Evolutionary conservation across 2,113 vertebrate genomes (phyloP).

Genomic region (Onychostoma macrolepis): DNA sequence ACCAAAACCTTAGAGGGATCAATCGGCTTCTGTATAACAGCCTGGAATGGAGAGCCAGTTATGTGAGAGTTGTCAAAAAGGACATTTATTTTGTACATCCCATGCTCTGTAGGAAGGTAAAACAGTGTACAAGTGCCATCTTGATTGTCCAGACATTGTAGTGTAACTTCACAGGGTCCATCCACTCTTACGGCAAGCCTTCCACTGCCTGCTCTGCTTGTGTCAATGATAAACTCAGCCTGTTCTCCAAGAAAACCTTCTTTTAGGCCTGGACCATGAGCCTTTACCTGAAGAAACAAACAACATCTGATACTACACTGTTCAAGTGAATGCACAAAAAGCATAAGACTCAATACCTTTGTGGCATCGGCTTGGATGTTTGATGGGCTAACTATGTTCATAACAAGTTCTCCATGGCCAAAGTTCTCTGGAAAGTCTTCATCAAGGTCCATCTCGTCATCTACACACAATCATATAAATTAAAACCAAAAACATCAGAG

Average conservation of each 20-base stretch:
- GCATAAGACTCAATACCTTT: not conserved
- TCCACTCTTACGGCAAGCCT: not conserved
- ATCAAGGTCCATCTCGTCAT: not conserved
- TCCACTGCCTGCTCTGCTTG: constrained; percentile 28
- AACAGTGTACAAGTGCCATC: constrained; percentile 69
- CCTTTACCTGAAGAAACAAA: constrained; percentile 28
- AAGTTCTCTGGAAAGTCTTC: constrained; percentile 14
- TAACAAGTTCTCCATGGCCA: not conserved
- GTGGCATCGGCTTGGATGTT: not conserved
- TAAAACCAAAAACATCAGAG: not conserved
- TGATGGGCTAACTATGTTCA: constrained; percentile 16
- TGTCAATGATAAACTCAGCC: constrained; percentile 34
- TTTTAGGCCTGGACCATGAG: constrained; percentile 21
- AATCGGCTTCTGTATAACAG: constrained; percentile 78
- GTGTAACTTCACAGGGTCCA: not conserved
- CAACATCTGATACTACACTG: not conserved
- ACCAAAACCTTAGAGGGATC: constrained; percentile 81
- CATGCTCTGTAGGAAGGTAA: constrained; percentile 82
- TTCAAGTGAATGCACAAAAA: not conserved
- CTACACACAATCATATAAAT: not conserved
- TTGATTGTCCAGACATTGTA: constrained; percentile 15
- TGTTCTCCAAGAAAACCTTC: constrained; percentile 14
- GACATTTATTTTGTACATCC: constrained; percentile 76
- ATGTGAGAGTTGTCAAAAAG: constrained; percentile 81
- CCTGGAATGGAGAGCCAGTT: constrained; percentile 79